Evolutionary conservation across 37 sponge, comb jelly and placozoan species (phyloP).

Genomic region (Geodia barretti): DNA sequence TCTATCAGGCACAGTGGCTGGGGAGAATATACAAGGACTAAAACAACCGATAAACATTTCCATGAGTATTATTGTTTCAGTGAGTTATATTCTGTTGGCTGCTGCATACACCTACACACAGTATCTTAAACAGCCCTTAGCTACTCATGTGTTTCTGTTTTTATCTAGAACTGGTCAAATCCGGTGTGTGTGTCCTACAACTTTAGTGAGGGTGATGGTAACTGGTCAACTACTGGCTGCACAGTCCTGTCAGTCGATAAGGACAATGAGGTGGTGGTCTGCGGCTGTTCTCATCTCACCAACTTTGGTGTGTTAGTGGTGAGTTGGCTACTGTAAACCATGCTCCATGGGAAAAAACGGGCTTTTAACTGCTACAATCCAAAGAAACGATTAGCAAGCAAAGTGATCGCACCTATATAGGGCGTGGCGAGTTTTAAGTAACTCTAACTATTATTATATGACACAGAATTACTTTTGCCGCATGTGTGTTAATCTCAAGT

Average conservation of each 20-base stretch:
- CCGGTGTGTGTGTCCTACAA: constrained; percentile 64
- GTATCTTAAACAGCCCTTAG: not conserved
- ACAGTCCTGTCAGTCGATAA: not conserved
- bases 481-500: too few relatives aligned
- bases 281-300: constrained; percentile 69
- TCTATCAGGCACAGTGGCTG: constrained; percentile 13
- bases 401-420: too few relatives aligned
- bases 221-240: constrained; percentile 49
- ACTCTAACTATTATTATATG: too few relatives aligned
- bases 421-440: too few relatives aligned
- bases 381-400: too few relatives aligned
- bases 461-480: too few relatives aligned
- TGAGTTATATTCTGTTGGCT: not conserved
- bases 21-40: constrained; percentile 6
- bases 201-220: constrained; percentile 42
- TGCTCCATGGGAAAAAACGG: too few relatives aligned
- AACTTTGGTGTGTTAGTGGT: constrained; percentile 76
- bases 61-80: not conserved
- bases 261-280: constrained; percentile 11
- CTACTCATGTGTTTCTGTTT: too few relatives aligned
- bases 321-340: too few relatives aligned
- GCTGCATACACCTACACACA: not conserved
- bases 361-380: too few relatives aligned
- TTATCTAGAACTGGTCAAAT: constrained; percentile 28
- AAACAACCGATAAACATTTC: constrained; percentile 20